Percentiles rank a stretch among this genome's conserved stretches.
Conservation (phyloP, 2,888 invertebrate species). For the Drosophila vallismaia region DNA sequence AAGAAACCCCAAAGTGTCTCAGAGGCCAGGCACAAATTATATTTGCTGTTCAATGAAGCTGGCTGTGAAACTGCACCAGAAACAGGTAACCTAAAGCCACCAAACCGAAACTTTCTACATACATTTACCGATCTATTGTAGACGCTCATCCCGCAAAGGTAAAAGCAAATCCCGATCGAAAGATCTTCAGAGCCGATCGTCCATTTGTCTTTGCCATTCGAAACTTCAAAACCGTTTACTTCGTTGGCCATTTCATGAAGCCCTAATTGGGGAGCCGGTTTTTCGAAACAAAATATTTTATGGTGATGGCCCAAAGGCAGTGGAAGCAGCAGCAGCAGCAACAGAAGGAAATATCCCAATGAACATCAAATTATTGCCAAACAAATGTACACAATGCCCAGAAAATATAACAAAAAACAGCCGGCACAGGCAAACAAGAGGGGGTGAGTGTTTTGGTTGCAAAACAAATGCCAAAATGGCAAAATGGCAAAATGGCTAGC, state of each 20-base stretch:
- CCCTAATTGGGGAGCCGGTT: constrained; percentile 47
- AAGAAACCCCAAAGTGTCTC: constrained; percentile 86
- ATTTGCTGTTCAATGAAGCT: constrained; percentile 87
- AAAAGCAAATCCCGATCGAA: constrained; percentile 45
- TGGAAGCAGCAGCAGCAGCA: constrained; percentile 15
- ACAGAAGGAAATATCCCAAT: constrained; percentile 55
- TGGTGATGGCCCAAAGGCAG: constrained; percentile 17
- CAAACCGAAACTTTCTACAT: neutral
- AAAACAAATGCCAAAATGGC: constrained; percentile 45
- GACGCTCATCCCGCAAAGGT: neutral
- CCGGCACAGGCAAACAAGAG: constrained; percentile 29
- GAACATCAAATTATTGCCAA: constrained; percentile 62
- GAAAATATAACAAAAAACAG: constrained; percentile 42
- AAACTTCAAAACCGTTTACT: constrained; percentile 53
- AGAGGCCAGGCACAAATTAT: constrained; percentile 92
- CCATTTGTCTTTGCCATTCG: constrained; percentile 76
- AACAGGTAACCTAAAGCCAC: constrained; percentile 24
- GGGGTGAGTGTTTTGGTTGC: constrained; percentile 9
- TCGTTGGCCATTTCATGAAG: constrained; percentile 66
- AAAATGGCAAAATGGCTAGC: constrained; percentile 39
- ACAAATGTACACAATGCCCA: constrained; percentile 54
- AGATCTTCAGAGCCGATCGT: constrained; percentile 66
- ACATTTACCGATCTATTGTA: neutral
- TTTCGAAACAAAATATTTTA: constrained; percentile 8
- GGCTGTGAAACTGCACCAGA: constrained; percentile 46